Evolutionary conservation across 1,140 invertebrate species (phyloP), one percentile per base, ranked within the genome.

Genomic region (Medauroidea extradentata): DNA sequence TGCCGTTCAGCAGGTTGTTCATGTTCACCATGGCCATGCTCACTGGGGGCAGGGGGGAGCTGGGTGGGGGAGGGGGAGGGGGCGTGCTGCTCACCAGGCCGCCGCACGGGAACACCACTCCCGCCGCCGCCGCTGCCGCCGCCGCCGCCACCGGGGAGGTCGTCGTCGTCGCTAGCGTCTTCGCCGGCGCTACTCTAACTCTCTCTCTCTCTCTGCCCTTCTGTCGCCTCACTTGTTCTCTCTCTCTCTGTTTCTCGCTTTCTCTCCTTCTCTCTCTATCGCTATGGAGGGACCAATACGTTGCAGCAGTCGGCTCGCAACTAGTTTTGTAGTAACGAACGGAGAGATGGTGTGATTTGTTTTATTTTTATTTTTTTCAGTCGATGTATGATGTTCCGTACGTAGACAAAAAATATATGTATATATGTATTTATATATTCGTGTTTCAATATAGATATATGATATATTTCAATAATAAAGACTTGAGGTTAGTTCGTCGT

Each of bases 1-100:
- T 99, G 68, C 93, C 93, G 80, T 96, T 96, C 63, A 96, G 83
- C 71, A 96, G 84, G 82, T 93, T 96, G 83, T 93, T 94, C 86
- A 96, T 94, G 84, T 94, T 95, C 73, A 95, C 92, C 90, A 96
- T 94, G 77, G 90, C 90, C 90, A 91, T 90, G 60, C 44, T 62
- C 51, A 29, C 13, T 38, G 52, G n/a, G 34, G 54, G 44, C 29
- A 21, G 21, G 23, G 55, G 48, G 55, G 44, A 50, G 29, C 55
- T 57, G 25, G 55, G 55, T 27, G 53, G 53, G 53, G 53, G 39
- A 23, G 53, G 34, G 44, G 53, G 53, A 51, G 51, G 44, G 59
- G 52, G 54, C 55, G 55, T 57, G 16, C 16, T 24, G 55, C 55
- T 50, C 43, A 57, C 55, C 23, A 55, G 53, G 38, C 53, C 53